phyloP scores from a whole-genome alignment of 2,888 invertebrate species.

The Mechanitis messenoides region DNA sequence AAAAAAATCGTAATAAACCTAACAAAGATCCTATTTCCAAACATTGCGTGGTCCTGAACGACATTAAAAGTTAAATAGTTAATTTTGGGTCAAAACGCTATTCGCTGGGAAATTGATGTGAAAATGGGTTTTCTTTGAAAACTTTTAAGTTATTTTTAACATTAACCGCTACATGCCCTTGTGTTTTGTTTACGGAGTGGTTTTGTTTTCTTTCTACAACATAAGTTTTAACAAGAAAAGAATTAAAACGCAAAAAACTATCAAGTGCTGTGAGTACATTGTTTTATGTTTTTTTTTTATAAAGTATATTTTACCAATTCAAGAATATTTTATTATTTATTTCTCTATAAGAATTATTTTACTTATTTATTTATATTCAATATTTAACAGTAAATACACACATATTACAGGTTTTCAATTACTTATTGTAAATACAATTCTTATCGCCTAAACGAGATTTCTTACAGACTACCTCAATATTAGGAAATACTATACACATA shows the following conservation, averaged over 20 bases:
- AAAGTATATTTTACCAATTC: no score
- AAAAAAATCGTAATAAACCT: constrained; percentile 7
- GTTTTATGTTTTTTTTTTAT: no score
- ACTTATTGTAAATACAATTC: no score
- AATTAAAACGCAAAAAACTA: background rate
- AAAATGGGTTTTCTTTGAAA: constrained; percentile 55
- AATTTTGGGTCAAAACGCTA: constrained; percentile 59
- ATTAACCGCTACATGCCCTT: constrained; percentile 13
- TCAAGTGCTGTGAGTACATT: background rate
- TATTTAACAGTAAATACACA: no score
- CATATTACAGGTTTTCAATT: no score
- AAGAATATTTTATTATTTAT: no score
- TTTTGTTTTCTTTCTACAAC: background rate
- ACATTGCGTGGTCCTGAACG: constrained; percentile 34
- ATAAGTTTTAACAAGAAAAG: constrained; percentile 1
- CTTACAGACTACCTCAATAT: no score
- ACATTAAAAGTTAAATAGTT: constrained; percentile 68
- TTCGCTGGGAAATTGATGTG: constrained; percentile 59
- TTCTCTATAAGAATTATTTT: no score
- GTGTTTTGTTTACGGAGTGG: background rate
- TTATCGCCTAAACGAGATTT: no score
- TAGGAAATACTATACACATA: no score
- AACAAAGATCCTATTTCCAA: constrained; percentile 26
- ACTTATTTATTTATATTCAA: no score
- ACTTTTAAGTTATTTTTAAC: constrained; percentile 33